A percentile compares a stretch with the other conserved stretches of the same genome.
Conservation (phyloP, 1,140 invertebrate genomes). For the Hermatobates lingyangjiaoensis region DNA sequence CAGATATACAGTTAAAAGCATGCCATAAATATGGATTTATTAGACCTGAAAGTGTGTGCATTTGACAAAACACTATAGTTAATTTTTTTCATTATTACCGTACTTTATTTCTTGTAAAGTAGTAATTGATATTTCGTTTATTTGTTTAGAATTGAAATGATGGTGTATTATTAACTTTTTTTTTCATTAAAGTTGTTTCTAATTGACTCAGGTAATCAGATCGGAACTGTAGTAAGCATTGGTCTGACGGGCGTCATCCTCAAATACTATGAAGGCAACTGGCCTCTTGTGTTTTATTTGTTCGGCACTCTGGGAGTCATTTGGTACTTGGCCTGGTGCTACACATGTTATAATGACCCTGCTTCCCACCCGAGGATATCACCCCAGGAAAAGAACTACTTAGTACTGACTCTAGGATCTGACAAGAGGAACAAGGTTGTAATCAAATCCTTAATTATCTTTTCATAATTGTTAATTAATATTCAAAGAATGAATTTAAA, state of each 20-base stretch:
- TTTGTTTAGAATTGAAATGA: too few relatives aligned
- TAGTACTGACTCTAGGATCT: slow-evolving; percentile 23
- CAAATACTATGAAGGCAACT: slow-evolving; percentile 24
- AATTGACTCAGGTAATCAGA: slow-evolving; percentile 22
- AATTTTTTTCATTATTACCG: too few relatives aligned
- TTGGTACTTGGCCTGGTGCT: slow-evolving; percentile 34
- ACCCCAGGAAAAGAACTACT: slow-evolving; percentile 52
- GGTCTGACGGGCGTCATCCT: slow-evolving; percentile 25
- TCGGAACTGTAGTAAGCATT: slow-evolving; percentile 29
- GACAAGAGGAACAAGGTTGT: slow-evolving; percentile 16
- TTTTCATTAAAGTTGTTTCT: too few relatives aligned
- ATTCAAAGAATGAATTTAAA: too few relatives aligned
- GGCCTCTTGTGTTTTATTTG: slow-evolving; percentile 33
- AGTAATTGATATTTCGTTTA: too few relatives aligned
- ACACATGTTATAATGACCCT: slow-evolving; percentile 57
- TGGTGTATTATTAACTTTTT: too few relatives aligned
- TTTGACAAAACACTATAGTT: too few relatives aligned
- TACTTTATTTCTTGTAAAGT: too few relatives aligned
- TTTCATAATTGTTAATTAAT: too few relatives aligned
- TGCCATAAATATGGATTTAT: too few relatives aligned
- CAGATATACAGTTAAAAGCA: too few relatives aligned
- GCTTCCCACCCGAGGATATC: slow-evolving; percentile 64
- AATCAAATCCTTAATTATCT: not conserved
- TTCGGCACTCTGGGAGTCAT: slow-evolving; percentile 30
- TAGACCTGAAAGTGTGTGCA: too few relatives aligned